A percentile compares a stretch with the other conserved stretches of the same genome.
Conservation (phyloP, 1,140 invertebrate genomes). For the Streblospio benedicti region DNA sequence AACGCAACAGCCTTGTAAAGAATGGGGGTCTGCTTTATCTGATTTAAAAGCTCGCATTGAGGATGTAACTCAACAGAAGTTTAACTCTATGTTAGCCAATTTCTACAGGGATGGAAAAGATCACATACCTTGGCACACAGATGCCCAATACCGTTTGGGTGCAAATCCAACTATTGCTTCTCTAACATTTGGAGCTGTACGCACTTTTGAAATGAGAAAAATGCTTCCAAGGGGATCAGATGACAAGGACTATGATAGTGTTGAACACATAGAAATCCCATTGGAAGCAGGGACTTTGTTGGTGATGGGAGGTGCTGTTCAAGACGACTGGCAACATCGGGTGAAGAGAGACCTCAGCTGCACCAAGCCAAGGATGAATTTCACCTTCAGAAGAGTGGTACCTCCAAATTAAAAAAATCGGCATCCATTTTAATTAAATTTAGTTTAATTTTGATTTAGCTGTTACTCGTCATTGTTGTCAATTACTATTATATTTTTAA, state of each 20-base stretch:
- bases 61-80: constrained; percentile 40
- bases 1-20: too few species aligned
- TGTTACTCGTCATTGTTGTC: too few species aligned
- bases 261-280: constrained; percentile 32
- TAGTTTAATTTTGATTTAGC: too few species aligned
- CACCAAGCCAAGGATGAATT: too few species aligned
- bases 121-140: constrained; percentile 49
- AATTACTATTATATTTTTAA: too few species aligned
- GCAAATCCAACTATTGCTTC: constrained; percentile 49
- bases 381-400: too few species aligned
- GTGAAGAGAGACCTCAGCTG: too few species aligned
- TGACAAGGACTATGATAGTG: constrained; percentile 34
- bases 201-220: constrained; percentile 47
- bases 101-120: constrained; percentile 51
- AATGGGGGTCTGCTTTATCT: too few species aligned
- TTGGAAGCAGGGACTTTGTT: constrained; percentile 45
- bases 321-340: constrained; percentile 51
- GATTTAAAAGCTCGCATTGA: constrained; percentile 36
- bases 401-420: too few species aligned
- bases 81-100: constrained; percentile 51
- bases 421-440: too few species aligned
- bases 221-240: too few species aligned
- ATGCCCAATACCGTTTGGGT: constrained; percentile 47
- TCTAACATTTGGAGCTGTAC: constrained; percentile 47
- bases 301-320: constrained; percentile 49